Base-by-base conservation (phyloP, 1,140 invertebrate species). In the Odontomachus brunneus region DNA sequence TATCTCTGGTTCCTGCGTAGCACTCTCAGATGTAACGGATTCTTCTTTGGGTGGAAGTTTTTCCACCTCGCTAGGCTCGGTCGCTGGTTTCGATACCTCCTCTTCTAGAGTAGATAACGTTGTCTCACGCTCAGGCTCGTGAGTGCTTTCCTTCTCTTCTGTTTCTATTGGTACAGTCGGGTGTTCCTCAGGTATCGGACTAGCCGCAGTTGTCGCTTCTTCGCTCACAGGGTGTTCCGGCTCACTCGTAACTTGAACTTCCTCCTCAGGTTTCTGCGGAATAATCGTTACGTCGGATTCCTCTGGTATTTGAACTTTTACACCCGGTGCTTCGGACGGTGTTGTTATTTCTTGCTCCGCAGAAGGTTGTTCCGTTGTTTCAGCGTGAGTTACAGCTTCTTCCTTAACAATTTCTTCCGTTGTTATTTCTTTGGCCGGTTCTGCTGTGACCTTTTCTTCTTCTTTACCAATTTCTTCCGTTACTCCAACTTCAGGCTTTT, bases 401-500 rank as follows among this genome's bases (percentile, higher is more conserved):
- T 73, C 53, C 1, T 73, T 59, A 73, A 24, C 12, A 65, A 12
- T 11, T 60, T 53, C 29, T 33, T 82, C 86, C 2, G 33, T 66
- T 51, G 57, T 48, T 84, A 55, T 62, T 60, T 86, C 72, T 29
- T 73, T 24, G 33, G 0, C 29, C 38, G 38, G 55, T 51, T 75
- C n/a, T 29, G 72, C 80, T 12, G 71, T 1, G 83, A 81, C 26
- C 22, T 26, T 48, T 57, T 51, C 83, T 74, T 85, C 66, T 48
- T 84, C 73, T 72, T 55, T 71, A 60, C 15, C 51, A 3, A 85
- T 78, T 66, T 83, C 38, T 74, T 75, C 55, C 29, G 88, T 84
- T 82, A 57, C 19, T 69, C n/a, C 83, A 0, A 81, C 44, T 66
- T 87, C 83, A 15, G 83, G 69, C 55, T 83, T 87, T 19, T 85